Base-by-base conservation (phyloP, 2,113 vertebrate genomes). In the Empidonax alnorum region DNA sequence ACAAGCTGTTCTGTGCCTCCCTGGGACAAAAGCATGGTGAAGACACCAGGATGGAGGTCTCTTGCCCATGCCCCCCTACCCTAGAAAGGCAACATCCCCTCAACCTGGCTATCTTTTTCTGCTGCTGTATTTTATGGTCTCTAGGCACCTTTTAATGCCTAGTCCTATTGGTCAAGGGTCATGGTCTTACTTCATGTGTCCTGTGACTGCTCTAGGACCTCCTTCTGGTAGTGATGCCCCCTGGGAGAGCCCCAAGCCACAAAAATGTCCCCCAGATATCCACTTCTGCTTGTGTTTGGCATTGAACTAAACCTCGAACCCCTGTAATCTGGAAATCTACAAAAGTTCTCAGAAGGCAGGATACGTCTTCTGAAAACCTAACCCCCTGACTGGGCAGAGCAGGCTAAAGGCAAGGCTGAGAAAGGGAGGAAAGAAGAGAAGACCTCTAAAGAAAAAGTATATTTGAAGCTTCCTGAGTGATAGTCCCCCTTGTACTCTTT, bases 221-320 rank as follows among this genome's bases (percentile, higher is more conserved):
- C 15, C 3, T 10, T 59, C 37, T 22, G 31, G 6, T 8, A 2
- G 4, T 39, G 30, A 20, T 68, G 52, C 2, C 1, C 5, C 10
- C 14, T 7, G 0, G 9, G 13, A 79, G 44, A 76, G 23, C 4
- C 23, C 14, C 46, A 80, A 67, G 37, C 25, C 81, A 72, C 14
- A 59, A 62, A 77, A 92, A 81, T 19, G 11, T 72, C 12, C 21
- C 15, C 4, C 42, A 66, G 18, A 62, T 67, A 71, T 10, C 46
- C 39, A 30, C 16, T 11, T 67, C 21, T 10, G 2, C 37, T 63
- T 18, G 11, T 4, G 16, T 76, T 73, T 89, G 65, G 18, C 49
- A 42, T 81, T 66, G 39, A 87, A 81, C 5, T 46, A 53, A 53
- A 61, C 37, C 17, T 13, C 87, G 24, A 68, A 65, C 2, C 6